Base-by-base conservation (phyloP, 1,140 invertebrate species). In the Ceratina calcarata region DNA sequence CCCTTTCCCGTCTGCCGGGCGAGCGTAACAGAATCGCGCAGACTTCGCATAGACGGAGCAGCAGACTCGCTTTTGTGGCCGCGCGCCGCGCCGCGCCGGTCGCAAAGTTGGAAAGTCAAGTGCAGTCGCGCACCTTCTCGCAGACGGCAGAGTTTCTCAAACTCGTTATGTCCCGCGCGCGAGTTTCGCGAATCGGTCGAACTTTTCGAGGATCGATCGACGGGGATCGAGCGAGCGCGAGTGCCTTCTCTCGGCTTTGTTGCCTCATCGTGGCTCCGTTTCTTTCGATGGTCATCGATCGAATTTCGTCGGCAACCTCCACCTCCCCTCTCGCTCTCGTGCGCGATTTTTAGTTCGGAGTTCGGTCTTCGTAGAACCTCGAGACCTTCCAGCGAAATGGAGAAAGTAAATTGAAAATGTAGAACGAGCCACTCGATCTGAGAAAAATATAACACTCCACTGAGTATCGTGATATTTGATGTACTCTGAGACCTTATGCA, bases 41-140 rank as follows among this genome's bases (percentile, higher is more conserved):
- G 71, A 81, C 81, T 62, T 76, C 61, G 62, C 74, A 80, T 66
- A 70, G 78, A 82, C 77, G 77, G 68, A 78, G 8, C 20, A 8
- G 18, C 8, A n/a, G 68, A 78, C 73, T 80, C 78, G 74, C 73
- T 81, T 78, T 84, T 74, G 79, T 64, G 55, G 82, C 82, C 69
- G 73, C 60, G 71, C 22, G 58, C 58, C 68, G 58, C 57, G 53
- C 53, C 53, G 53, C 53, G 58, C 58, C 68, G 82, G 72, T 84
- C 78, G 79, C 69, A 73, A 85, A 85, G 84, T 84, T 85, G 83
- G 84, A 85, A 85, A 85, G 84, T 85, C 84, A 85, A 85, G 84
- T 85, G 82, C 82, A 85, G 82, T 81, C 83, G 84, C 60, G 68
- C 78, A 81, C 72, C 68, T 74, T 68, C 73, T 74, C 74, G 82